Percentiles rank a stretch among this genome's conserved stretches.
Evolutionary conservation across 2,888 invertebrate species (phyloP).

Genomic region (Pyrrhia umbra): DNA sequence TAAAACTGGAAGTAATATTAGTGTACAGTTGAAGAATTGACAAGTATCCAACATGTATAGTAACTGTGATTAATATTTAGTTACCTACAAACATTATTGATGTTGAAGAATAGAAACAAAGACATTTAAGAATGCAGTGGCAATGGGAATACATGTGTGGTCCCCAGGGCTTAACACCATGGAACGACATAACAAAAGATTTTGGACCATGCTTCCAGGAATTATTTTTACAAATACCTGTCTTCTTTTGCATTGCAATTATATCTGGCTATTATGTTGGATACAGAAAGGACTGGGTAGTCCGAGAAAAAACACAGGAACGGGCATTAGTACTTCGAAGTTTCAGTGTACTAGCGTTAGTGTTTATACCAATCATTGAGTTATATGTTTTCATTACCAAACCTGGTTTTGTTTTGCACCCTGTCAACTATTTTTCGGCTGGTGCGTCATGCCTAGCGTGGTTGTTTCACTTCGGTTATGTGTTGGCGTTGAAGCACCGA

Average conservation of each 20-base stretch:
- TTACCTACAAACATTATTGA: slow-evolving; percentile 10
- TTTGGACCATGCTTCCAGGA: slow-evolving; percentile 96
- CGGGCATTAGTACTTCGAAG: slow-evolving; percentile 92
- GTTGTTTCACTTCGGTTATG: slow-evolving; percentile 95
- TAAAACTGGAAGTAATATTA: not conserved
- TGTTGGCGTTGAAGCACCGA: slow-evolving; percentile 92
- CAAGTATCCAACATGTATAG: not conserved
- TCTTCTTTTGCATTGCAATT: slow-evolving; percentile 93
- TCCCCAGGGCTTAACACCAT: slow-evolving; percentile 92
- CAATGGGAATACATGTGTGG: slow-evolving; percentile 95
- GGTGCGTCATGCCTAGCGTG: slow-evolving; percentile 94
- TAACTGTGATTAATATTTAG: not conserved
- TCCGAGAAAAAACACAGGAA: slow-evolving; percentile 91
- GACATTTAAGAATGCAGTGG: slow-evolving; percentile 86
- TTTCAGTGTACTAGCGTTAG: slow-evolving; percentile 91
- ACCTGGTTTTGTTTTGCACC: slow-evolving; percentile 85
- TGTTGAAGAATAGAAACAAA: slow-evolving; percentile 60
- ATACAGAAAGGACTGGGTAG: slow-evolving; percentile 91
- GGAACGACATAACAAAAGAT: slow-evolving; percentile 93
- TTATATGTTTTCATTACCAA: slow-evolving; percentile 91
- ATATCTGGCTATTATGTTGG: slow-evolving; percentile 96
- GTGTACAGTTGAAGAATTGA: not conserved
- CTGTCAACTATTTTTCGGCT: slow-evolving; percentile 93
- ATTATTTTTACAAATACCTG: slow-evolving; percentile 94
- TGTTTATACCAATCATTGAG: slow-evolving; percentile 92